Evolutionary conservation across 2,888 invertebrate species (phyloP).

Genomic region (Andrena hattorfiana): DNA sequence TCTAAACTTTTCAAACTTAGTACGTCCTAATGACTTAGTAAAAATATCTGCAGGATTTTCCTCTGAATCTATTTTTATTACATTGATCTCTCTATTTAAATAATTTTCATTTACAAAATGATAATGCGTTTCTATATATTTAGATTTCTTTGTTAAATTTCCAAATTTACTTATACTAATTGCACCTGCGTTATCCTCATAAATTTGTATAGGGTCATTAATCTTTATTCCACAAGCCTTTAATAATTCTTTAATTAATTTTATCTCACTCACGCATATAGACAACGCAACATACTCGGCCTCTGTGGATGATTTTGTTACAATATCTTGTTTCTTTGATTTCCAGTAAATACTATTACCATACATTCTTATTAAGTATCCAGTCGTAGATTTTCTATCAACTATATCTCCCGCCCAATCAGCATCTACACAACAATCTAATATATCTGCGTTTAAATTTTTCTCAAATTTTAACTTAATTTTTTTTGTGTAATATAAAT

Average conservation of each 20-base stretch:
- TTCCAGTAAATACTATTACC: background rate
- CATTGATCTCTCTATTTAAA: background rate
- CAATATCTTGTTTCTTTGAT: background rate
- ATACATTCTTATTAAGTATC: background rate
- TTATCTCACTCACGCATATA: background rate
- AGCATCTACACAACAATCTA: conserved; percentile 42
- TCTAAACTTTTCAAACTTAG: background rate
- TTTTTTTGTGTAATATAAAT: conserved; percentile 50
- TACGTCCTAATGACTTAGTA: background rate
- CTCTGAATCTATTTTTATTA: background rate
- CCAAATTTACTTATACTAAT: background rate
- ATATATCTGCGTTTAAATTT: conserved; percentile 26
- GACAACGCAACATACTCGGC: background rate
- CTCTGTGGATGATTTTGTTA: background rate
- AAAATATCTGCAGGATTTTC: background rate
- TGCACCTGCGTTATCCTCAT: background rate
- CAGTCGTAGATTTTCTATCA: background rate
- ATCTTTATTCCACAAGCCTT: background rate
- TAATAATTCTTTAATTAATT: background rate
- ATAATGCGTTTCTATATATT: background rate
- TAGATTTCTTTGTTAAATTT: background rate
- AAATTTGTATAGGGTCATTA: background rate
- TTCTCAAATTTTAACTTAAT: conserved; percentile 40
- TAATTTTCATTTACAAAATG: background rate
- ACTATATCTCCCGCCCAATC: background rate